phyloP scores from a whole-genome alignment of 2,888 invertebrate species.

The Blastobasis lacticolella region DNA sequence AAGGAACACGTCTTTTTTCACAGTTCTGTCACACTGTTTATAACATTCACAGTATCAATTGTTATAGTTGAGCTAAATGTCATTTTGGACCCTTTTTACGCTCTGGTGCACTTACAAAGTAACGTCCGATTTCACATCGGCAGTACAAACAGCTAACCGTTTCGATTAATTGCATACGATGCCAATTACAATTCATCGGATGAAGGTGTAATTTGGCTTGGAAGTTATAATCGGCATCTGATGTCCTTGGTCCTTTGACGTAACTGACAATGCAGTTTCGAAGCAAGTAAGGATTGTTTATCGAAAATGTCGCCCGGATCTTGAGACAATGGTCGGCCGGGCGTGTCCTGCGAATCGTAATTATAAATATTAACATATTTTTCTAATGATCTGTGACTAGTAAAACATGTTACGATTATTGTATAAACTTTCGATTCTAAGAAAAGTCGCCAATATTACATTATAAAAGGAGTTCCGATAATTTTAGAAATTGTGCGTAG shows the following conservation, averaged over 20 bases:
- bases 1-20: too few species aligned
- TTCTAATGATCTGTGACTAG: conserved; percentile 7
- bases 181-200: background rate
- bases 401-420: background rate
- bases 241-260: conserved; percentile 34
- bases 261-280: conserved; percentile 24
- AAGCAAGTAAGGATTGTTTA: conserved; percentile 37
- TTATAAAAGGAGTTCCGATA: background rate
- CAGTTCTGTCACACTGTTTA: too few species aligned
- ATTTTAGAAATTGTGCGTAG: conserved; percentile 1
- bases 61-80: too few species aligned
- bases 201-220: conserved; percentile 11
- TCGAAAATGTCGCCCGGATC: conserved; percentile 29
- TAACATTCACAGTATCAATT: too few species aligned
- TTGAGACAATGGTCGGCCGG: conserved; percentile 29
- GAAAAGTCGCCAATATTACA: background rate
- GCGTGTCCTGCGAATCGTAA: conserved; percentile 18
- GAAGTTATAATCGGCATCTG: conserved; percentile 19
- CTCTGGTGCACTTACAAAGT: too few species aligned
- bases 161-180: too few species aligned
- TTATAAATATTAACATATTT: conserved; percentile 31
- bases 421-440: background rate
- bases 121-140: too few species aligned
- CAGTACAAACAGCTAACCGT: too few species aligned
- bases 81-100: too few species aligned